Evolutionary conservation across 2,113 vertebrate genomes (phyloP), one percentile per base, ranked within the genome.

Genomic region (Hippoglossus stenolepis): DNA sequence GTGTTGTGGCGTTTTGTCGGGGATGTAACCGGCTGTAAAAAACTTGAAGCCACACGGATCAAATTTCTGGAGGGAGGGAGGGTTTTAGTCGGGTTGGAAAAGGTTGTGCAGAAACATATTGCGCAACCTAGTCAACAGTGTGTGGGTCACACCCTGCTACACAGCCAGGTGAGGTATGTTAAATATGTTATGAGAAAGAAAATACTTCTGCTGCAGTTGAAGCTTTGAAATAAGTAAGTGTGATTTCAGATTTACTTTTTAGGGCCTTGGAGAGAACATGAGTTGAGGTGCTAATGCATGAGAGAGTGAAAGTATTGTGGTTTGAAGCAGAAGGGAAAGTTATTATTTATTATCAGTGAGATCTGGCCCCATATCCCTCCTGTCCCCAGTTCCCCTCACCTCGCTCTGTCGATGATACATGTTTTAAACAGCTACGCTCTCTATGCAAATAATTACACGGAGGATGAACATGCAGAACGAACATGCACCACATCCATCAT

Each of bases 131-230:
- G 47, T 62, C 4, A 59, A 23, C 21, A 4, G 51, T 0, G 3
- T 12, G 21, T 20, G 23, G 45, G 73, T 24, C 70, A 68, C 82
- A 73, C 78, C 78, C 72, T 49, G 35, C 18, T 43, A 7, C 14
- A 15, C 4, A 53, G 20, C 18, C 70, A 65, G 73, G 80, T 67
- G 38, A 75, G 63, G 75, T 43, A 3, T 66, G 47, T 68, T 18
- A 17, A 7, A 11, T 6, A 31, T 40, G 49, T 12, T 15, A 3
- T 18, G 60, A 6, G 6, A n/a, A 13, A 23, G 23, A 5, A 5
- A 21, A 17, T 3, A 4, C 20, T 8, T n/a, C 40, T 24, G 15
- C 6, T 35, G 20, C 7, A 14, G 62, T 4, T 13, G 15, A 3
- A 28, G 17, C 38, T 65, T 0, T 56, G 8, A 21, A 21, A 53